A percentile compares a stretch with the other conserved stretches of the same genome.
These are phyloP conservation scores for Semnornis frantzii DNA, from an alignment of 2,113 vertebrate genomes.

Conservation along the genomic window DNA sequence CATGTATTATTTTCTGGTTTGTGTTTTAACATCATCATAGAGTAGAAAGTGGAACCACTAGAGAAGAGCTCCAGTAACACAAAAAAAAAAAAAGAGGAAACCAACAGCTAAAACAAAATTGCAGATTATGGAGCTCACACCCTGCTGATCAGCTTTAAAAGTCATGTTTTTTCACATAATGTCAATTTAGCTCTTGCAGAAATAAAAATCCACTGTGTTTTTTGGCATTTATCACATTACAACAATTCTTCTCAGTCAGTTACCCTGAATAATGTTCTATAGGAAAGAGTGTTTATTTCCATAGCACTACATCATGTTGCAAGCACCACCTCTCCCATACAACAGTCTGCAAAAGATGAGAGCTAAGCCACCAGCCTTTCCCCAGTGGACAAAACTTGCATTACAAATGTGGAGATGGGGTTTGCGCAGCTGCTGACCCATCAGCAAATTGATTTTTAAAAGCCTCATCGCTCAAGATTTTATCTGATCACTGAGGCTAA, in stretches of 20 bases:
- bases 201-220: neutral
- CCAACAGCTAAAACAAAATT: neutral
- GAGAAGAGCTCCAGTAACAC: neutral
- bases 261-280: neutral
- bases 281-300: neutral
- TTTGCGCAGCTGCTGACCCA: neutral
- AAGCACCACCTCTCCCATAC: neutral
- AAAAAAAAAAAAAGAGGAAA: neutral
- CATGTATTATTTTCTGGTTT: neutral
- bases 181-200: neutral
- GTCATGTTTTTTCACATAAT: neutral
- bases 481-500: neutral
- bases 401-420: neutral
- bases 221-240: neutral
- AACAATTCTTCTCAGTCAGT: neutral
- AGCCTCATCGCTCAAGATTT: neutral
- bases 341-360: neutral
- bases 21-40: neutral
- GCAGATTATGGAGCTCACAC: neutral
- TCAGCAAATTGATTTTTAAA: conserved; percentile 10
- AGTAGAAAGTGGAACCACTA: neutral
- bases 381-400: neutral
- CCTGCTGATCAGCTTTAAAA: neutral
- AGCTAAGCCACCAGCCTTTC: neutral
- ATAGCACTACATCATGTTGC: neutral